A percentile compares a stretch with the other conserved stretches of the same genome.
These are phyloP conservation scores for Drosophila nannoptera DNA, from an alignment of 1,140 invertebrate genomes.

Conservation along the genomic window DNA sequence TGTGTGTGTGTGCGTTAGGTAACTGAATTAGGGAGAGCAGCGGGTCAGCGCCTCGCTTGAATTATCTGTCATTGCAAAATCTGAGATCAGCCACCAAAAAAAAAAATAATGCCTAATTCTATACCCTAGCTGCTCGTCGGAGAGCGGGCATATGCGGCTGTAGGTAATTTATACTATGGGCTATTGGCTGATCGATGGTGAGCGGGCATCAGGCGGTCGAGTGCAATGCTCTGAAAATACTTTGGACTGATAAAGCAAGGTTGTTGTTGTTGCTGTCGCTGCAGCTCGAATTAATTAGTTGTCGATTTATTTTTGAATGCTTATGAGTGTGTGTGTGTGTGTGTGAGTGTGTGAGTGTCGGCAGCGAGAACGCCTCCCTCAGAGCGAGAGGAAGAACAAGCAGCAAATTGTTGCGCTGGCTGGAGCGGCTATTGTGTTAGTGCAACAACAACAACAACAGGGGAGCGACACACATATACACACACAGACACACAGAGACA, in stretches of 20 bases:
- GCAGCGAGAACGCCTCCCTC: constrained; percentile 25
- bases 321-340: not conserved
- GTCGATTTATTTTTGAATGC: constrained; percentile 37
- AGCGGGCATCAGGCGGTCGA: not conserved
- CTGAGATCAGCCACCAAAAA: constrained; percentile 14
- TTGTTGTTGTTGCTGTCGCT: not conserved
- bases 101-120: not conserved
- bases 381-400: constrained; percentile 3
- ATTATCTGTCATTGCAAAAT: constrained; percentile 13
- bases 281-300: constrained; percentile 33
- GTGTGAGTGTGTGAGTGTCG: constrained; percentile 2
- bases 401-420: not conserved
- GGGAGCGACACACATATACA: not conserved
- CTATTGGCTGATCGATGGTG: too few species aligned
- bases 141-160: not conserved
- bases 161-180: too few species aligned
- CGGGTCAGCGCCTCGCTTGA: constrained; percentile 13
- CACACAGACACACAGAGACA: not conserved
- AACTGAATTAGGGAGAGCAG: not conserved
- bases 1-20: constrained; percentile 2
- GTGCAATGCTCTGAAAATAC: not conserved
- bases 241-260: constrained; percentile 24
- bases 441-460: constrained; percentile 4
- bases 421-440: constrained; percentile 8
- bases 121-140: too few species aligned